Base-by-base conservation (phyloP, 2,113 vertebrate genomes). In the Chitala chitala region DNA sequence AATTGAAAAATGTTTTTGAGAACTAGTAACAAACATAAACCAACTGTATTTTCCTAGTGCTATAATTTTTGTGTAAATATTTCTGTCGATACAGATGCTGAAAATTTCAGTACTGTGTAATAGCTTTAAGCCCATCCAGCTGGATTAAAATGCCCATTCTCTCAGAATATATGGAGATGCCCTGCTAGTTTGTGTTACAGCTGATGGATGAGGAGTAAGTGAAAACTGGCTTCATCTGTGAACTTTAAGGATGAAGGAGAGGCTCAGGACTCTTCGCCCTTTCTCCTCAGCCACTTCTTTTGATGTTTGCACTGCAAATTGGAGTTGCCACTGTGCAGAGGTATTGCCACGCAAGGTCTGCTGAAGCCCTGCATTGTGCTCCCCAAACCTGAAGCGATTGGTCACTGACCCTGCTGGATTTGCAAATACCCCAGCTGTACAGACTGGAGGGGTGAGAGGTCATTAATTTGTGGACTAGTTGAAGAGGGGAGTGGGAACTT, bases 31-130 rank as follows among this genome's bases (percentile, higher is more conserved):
- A 88, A 73, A 73, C 44, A 50, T 50, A 63, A 69, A 71, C 38
- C 64, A 59, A 91, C 90, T 92, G 83, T 92, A 93, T 92, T 91
- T 69, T 93, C 91, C 89, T 83, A 88, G 89, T 91, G 87, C 85
- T 90, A 85, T 42, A 15, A 51, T 68, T 69, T 51, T 51, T 36
- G 86, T 92, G 91, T 92, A 92, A 90, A 93, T 91, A 92, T 12
- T 81, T 90, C 84, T 88, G 26, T 31, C 1, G 53, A 75, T 38
- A 13, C 42, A 51, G 50, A 89, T 86, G 81, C 83, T 86, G 78
- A 89, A 86, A 88, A 83, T 66, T 40, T 24, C 36, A 40, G 9
- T 40, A 33, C 66, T 69, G 5, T 51, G 66, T 46, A 33, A 50
- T 50, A 50, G 26, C 44, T 50, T 48, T 10, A 15, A 50, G 22